Evolutionary conservation across 53 echinoderm and acorn worm genomes (phyloP), one percentile per base, ranked within the genome.

Genomic region (Holothuria leucospilota): DNA sequence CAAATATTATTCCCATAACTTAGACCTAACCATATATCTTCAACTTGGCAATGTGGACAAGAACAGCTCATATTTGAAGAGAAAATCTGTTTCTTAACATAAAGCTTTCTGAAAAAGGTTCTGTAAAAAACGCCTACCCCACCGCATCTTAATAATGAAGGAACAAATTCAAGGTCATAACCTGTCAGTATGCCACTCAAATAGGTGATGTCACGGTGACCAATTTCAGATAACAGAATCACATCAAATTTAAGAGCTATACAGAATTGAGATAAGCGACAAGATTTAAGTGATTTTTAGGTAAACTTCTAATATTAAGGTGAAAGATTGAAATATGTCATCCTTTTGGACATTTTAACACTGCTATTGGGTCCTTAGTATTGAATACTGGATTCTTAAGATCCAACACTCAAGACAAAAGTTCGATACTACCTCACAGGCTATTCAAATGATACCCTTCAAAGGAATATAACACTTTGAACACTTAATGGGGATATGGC

Each of bases 71-170:
- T 70, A 14, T 70, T 70, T 2, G 0, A 70, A 40, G 70, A 38
- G 14, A 65, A 21, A 16, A 65, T 65, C 70, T 70, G 70, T 70
- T 70, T 30, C 34, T 70, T 70, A 70, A 70, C 70, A 70, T 29
- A 70, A 29, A 18, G 39, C 49, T 14, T 70, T 28, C 34, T 29
- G 2, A 40, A 70, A 70, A 29, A 28, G 34, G 70, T 70, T 70
- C 20, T 70, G 39, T 70, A 70, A 30, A n/a, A 39, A 15, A 70
- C 29, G 38, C 39, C 70, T 5, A 70, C 34, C 0, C 39, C 28
- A 70, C 70, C 39, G 20, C 70, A 70, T 70, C 70, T 70, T 70
- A 30, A 70, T 13, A 15, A 18, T 70, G 34, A 70, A 13, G 41
- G 34, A 29, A 70, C 70, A 70, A 30, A 70, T 70, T 30, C 70